Evolutionary conservation across 2,888 invertebrate genomes (phyloP), one percentile per base, ranked within the genome.

Genomic region (Charanyca ferruginea): DNA sequence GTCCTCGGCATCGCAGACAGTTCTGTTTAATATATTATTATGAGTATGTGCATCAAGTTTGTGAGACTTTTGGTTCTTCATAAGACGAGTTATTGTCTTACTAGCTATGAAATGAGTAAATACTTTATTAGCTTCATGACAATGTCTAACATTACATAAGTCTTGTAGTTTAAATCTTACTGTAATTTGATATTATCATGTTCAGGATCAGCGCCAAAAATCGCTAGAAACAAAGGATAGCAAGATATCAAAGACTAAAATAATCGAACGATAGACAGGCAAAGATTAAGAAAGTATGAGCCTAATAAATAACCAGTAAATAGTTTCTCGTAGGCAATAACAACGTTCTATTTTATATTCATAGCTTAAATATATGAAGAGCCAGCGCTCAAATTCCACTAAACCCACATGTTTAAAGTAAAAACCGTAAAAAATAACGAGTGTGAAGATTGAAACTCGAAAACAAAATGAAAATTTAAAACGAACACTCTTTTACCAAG

Each of bases 21-120:
- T 77, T 60, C 58, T 55, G 35, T 73, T 79, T 79, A 70, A 77
- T 79, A 72, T 78, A 69, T 52, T 69, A 62, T 78, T 73, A 69
- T 54, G 75, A 75, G 76, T 53, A 63, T 69, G 48, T 69, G 59
- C 59, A 16, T 70, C 47, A 65, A 65, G 69, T 63, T 69, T 52
- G 47, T 76, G 32, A 55, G 41, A 42, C 3, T 63, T 69, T 51
- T n/a, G 16, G 53, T 5, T 57, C 13, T 32, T 48, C 55, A 22
- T 57, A 38, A 41, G 38, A 48, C 25, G 20, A 3, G 28, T 42
- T 57, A 42, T 57, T 55, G 41, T 38, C 23, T 55, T 55, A 23
- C 4, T 38, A 9, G 9, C 9, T 48, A 38, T 32, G 1, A 32
- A 71, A 44, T 61, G 1, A 51, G 16, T 45, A 48, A 11, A 22